Evolutionary conservation across 2,888 invertebrate genomes (phyloP), one percentile per base, ranked within the genome.

Genomic region (Drosophila algonquin): DNA sequence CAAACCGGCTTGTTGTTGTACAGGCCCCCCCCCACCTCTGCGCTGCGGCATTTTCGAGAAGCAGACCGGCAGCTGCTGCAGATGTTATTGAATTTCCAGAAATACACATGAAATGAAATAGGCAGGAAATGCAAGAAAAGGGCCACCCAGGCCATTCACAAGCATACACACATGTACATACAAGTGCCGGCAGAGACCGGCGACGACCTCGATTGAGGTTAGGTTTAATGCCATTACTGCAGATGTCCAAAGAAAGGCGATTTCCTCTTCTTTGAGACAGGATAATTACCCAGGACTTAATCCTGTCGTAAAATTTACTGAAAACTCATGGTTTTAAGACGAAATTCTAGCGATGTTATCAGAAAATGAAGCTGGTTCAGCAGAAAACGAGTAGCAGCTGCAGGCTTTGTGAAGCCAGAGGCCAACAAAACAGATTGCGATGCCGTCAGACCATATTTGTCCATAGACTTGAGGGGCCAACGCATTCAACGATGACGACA

Each of bases 1-100:
- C 68, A 79, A 82, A 75, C 85, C 75, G 73, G 85, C 74, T 81
- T 62, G 46, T 54, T 63, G 54, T 62, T 74, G 61, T 53, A 58
- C 24, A n/a, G 40, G 40, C 40, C 40, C 12, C n/a, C n/a, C 40
- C 14, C 40, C 7, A 40, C 10, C 30, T 10, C 44, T 9, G 21
- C 2, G 62, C 61, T 70, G 62, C 7, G 12, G 62, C 35, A 55
- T 50, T 55, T 71, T 86, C 54, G 52, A 73, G 67, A 73, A 78
- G 32, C 67, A 83, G 67, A 40, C 60, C 63, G 47, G 35, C 77
- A 77, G 59, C 75, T 79, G 85, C 68, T 55, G 45, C 59, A 71
- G 35, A 51, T 72, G 65, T 24, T 70, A 73, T 71, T 45, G 60
- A 79, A 57, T 77, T 81, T 72, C 63, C 61, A 73, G 53, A 73